Evolutionary conservation across 2,113 vertebrate genomes (phyloP).

Genomic region (Anseranas semipalmata): DNA sequence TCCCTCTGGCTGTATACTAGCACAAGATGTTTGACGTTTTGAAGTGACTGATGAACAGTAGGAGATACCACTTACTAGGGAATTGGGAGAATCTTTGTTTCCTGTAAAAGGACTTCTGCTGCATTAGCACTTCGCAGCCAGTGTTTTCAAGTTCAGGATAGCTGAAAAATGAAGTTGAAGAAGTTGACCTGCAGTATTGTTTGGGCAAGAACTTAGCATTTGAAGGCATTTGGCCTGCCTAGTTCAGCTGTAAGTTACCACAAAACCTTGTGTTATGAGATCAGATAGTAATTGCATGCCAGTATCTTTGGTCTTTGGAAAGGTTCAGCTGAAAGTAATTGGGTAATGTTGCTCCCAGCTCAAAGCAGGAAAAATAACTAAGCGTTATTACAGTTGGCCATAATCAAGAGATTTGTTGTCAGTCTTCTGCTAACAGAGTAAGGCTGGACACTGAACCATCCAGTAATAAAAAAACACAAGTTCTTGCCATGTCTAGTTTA

Average conservation of each 20-base stretch:
- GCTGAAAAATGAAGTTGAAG: slow-evolving; percentile 7
- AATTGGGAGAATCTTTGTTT: not conserved
- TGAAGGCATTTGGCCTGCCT: not conserved
- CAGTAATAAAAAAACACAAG: not conserved
- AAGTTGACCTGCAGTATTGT: not conserved
- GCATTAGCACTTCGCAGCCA: slow-evolving; percentile 10
- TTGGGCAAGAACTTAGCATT: not conserved
- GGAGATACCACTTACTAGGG: not conserved
- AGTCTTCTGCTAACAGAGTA: not conserved
- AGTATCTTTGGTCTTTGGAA: not conserved
- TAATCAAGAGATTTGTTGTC: not conserved
- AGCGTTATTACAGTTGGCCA: not conserved
- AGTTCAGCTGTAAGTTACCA: not conserved
- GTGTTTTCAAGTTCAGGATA: not conserved
- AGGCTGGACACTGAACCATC: not conserved
- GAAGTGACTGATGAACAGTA: slow-evolving; percentile 31
- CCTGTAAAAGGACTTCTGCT: slow-evolving; percentile 24
- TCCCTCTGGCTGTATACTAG: not conserved
- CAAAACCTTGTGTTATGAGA: not conserved
- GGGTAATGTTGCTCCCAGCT: not conserved
- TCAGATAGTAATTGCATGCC: not conserved
- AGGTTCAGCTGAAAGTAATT: not conserved
- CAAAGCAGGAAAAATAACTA: not conserved
- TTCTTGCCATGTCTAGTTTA: not conserved
- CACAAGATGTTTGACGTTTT: not conserved